Conservation (phyloP, 2,797 vertebrate genomes). For the Podarcis lilfordi region DNA sequence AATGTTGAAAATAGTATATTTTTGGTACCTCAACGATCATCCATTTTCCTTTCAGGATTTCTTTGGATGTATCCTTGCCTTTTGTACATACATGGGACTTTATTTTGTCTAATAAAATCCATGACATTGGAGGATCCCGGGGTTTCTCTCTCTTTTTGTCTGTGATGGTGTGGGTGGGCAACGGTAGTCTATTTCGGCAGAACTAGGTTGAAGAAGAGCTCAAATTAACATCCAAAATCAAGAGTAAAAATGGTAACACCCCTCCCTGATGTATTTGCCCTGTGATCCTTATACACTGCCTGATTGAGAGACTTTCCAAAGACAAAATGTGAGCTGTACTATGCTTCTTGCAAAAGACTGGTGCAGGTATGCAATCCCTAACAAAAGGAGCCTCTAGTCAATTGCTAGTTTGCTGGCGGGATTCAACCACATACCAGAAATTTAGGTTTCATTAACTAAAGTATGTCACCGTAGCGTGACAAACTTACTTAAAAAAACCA, state of each 20-base stretch:
- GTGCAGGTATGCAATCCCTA: background rate
- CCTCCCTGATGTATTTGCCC: background rate
- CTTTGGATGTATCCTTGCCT: background rate
- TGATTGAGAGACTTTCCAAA: too few species aligned
- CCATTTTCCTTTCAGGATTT: background rate
- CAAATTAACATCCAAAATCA: background rate
- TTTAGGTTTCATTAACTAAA: too few species aligned
- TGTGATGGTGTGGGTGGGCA: background rate
- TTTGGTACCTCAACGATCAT: conserved; percentile 3
- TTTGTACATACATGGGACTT: background rate
- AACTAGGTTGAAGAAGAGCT: background rate
- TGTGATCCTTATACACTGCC: background rate
- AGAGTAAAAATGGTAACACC: background rate
- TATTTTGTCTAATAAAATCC: conserved; percentile 37
- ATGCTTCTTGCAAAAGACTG: background rate
- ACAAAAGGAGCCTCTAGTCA: background rate
- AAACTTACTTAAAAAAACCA: too few species aligned
- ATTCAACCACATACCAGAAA: too few species aligned
- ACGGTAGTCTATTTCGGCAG: background rate
- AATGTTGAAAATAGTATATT: conserved; percentile 23
- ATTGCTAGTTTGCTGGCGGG: too few species aligned
- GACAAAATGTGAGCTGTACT: background rate
- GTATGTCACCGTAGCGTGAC: too few species aligned
- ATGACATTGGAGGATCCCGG: background rate
- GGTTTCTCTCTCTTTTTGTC: too few species aligned